Conservation (phyloP, 2,113 vertebrate species). For the Deroptyus accipitrinus region DNA sequence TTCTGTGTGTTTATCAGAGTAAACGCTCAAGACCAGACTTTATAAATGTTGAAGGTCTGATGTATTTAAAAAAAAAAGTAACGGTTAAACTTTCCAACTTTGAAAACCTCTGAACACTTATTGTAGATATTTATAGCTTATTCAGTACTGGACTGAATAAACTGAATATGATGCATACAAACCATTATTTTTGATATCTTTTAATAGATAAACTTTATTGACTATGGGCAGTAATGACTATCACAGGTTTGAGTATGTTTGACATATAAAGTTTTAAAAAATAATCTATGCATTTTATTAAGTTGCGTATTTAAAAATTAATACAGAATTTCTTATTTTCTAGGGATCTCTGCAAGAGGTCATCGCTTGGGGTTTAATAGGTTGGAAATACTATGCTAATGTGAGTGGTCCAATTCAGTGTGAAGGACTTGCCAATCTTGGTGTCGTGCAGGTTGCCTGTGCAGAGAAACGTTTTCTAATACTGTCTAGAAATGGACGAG, state of each 20-base stretch:
- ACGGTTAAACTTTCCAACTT: neutral
- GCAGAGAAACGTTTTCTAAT: constrained; percentile 95
- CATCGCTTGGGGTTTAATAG: constrained; percentile 94
- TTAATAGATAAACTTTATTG: neutral
- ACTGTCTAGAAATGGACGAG: constrained; percentile 88
- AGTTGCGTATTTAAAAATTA: neutral
- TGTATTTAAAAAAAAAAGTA: accelerated
- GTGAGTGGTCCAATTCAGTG: constrained; percentile 93
- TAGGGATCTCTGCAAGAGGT: constrained; percentile 95
- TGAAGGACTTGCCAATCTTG: constrained; percentile 90
- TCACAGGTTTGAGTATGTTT: neutral
- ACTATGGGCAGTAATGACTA: accelerated
- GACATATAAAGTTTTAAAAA: neutral
- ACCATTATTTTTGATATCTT: neutral
- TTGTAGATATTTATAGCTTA: neutral
- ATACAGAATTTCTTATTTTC: neutral
- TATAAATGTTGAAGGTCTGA: neutral
- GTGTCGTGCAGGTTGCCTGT: constrained; percentile 91
- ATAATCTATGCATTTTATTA: neutral
- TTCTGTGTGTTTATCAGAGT: neutral
- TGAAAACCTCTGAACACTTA: neutral
- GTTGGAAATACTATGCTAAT: constrained; percentile 95
- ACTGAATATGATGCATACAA: neutral
- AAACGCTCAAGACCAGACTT: neutral
- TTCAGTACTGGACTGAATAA: neutral